These are phyloP conservation scores for Halcyon leucocephala DNA, from an alignment of 2,797 vertebrate genomes.

Conservation along the genomic window DNA sequence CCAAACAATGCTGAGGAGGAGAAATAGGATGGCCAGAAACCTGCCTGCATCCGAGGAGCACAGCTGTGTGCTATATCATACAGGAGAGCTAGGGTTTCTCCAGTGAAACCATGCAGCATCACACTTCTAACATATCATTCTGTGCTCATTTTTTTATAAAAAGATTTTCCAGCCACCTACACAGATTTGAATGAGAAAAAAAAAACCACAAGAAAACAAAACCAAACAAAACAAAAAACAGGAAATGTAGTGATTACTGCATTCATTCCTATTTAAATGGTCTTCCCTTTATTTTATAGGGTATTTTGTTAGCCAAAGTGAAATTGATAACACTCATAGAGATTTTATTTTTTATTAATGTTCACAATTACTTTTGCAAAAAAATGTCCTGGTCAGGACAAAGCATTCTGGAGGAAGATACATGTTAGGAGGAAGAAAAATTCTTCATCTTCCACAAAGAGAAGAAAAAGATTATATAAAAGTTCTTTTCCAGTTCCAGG, in stretches of 20 bases:
- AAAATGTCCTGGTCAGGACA: neutral
- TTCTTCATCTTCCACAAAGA: neutral
- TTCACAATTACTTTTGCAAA: neutral
- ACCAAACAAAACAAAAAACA: neutral
- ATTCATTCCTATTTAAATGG: neutral
- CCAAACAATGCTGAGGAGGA: neutral
- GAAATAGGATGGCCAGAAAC: neutral
- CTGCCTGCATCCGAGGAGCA: accelerated
- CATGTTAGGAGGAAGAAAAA: neutral
- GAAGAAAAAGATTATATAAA: neutral
- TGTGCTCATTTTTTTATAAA: neutral
- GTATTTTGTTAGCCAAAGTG: neutral
- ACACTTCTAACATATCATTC: neutral
- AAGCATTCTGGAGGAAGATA: neutral
- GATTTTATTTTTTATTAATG: neutral
- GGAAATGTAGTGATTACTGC: neutral
- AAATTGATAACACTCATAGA: neutral
- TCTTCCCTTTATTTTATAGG: neutral
- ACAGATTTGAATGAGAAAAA: neutral
- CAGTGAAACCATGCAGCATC: accelerated
- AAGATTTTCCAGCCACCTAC: neutral
- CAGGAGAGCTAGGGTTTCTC: neutral
- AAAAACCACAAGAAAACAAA: neutral
- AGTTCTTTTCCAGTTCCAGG: neutral
- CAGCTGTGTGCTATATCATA: neutral